Conservation (phyloP, 2,888 invertebrate species). For the Furcula furcula region DNA sequence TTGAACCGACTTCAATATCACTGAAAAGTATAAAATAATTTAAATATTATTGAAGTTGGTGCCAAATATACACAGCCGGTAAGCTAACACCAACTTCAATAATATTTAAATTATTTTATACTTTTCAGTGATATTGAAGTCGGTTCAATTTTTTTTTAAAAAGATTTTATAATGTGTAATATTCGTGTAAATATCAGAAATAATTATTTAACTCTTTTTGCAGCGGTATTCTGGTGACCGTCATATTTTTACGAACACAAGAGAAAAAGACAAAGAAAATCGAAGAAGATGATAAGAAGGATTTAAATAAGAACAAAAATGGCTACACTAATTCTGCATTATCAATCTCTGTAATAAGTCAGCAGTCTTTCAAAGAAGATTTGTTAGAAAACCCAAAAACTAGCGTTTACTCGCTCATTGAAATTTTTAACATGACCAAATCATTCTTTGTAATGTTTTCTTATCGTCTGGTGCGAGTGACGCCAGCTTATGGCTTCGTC, state of each 20-base stretch:
- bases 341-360: conserved; percentile 69
- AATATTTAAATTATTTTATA: too few relatives aligned
- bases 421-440: conserved; percentile 60
- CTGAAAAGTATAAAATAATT: too few relatives aligned
- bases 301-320: conserved; percentile 69
- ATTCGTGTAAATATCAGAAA: too few relatives aligned
- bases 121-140: too few relatives aligned
- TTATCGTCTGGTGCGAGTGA: conserved; percentile 85
- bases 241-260: conserved; percentile 85
- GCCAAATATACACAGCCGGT: too few relatives aligned
- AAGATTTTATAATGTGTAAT: too few relatives aligned
- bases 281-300: conserved; percentile 46
- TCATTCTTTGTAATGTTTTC: conserved; percentile 75
- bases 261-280: conserved; percentile 70
- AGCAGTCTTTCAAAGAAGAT: conserved; percentile 71
- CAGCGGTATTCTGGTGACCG: conserved; percentile 87
- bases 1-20: too few relatives aligned
- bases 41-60: too few relatives aligned
- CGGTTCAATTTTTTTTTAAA: too few relatives aligned
- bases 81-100: too few relatives aligned
- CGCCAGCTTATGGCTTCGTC: conserved; percentile 91
- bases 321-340: conserved; percentile 69
- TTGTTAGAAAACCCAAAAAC: conserved; percentile 59
- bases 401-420: conserved; percentile 55
- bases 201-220: too few relatives aligned